These are phyloP conservation scores for Pseudomyrmex flavicornis DNA, from an alignment of 1,140 invertebrate genomes.

Conservation along the genomic window DNA sequence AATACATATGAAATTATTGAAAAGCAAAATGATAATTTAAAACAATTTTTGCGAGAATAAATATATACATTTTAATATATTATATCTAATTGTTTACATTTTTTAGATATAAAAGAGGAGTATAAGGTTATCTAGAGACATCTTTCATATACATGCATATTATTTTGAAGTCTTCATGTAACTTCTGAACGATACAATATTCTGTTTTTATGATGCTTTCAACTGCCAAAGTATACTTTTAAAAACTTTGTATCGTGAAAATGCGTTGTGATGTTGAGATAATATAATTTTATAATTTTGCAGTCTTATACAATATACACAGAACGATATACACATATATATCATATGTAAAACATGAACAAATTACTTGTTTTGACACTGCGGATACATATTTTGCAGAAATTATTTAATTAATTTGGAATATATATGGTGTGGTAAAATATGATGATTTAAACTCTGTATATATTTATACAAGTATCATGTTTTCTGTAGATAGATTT, in stretches of 20 bases:
- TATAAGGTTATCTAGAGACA: conserved; percentile 7
- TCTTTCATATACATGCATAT: background rate
- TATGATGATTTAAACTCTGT: conserved; percentile 47
- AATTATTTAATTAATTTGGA: conserved; percentile 20
- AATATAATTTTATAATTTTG: conserved; percentile 33
- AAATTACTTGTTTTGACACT: conserved; percentile 39
- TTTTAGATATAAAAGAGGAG: background rate
- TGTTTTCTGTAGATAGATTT: conserved; percentile 73
- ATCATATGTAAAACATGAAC: conserved; percentile 7
- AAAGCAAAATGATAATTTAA: background rate
- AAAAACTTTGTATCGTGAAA: conserved; percentile 11
- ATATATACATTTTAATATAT: conserved; percentile 2
- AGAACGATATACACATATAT: background rate
- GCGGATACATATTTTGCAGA: conserved; percentile 24
- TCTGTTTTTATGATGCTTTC: conserved; percentile 21
- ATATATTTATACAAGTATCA: conserved; percentile 56
- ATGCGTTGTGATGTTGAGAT: conserved; percentile 10
- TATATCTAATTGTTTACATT: conserved; percentile 8
- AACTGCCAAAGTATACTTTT: conserved; percentile 32
- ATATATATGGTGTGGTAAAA: conserved; percentile 40
- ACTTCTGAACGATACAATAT: background rate
- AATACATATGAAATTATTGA: background rate
- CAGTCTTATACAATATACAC: conserved; percentile 4
- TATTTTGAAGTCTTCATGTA: conserved; percentile 6
- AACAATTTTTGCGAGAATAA: background rate